phyloP scores from a whole-genome alignment of 2,888 invertebrate species.

The Melanostoma mellinum region DNA sequence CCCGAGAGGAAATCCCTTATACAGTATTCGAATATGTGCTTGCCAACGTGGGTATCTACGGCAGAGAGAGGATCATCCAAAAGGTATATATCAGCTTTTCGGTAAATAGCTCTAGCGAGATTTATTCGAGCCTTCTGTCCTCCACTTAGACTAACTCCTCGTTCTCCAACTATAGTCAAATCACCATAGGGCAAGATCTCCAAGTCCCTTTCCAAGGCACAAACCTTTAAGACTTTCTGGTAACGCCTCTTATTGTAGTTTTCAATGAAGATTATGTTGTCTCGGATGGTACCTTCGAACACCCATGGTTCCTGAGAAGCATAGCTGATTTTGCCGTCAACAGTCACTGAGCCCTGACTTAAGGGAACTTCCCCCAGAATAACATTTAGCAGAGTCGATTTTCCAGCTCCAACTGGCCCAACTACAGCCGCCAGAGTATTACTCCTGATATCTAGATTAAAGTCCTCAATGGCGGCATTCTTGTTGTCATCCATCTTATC shows the following conservation, averaged over 20 bases:
- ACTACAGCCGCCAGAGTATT: constrained; percentile 83
- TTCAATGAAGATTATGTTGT: constrained; percentile 95
- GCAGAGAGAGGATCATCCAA: constrained; percentile 91
- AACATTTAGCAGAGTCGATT: constrained; percentile 88
- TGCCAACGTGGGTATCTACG: constrained; percentile 90
- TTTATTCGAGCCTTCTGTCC: constrained; percentile 90
- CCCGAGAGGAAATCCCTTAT: constrained; percentile 84
- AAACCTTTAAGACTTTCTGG: constrained; percentile 83
- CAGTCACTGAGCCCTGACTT: constrained; percentile 84
- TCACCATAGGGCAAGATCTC: constrained; percentile 84
- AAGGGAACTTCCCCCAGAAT: constrained; percentile 88
- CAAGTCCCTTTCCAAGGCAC: constrained; percentile 86
- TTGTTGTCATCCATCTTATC: constrained; percentile 77
- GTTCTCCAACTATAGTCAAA: constrained; percentile 84
- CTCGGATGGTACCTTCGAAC: constrained; percentile 90
- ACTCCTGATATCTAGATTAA: constrained; percentile 82
- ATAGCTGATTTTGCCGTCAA: constrained; percentile 88
- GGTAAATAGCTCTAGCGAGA: constrained; percentile 89
- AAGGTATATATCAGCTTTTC: constrained; percentile 88
- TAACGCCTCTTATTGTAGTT: constrained; percentile 84
- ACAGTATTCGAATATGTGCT: constrained; percentile 89
- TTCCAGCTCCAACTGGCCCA: constrained; percentile 90
- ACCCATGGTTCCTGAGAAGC: constrained; percentile 93
- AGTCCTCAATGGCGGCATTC: constrained; percentile 77
- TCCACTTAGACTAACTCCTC: constrained; percentile 88